These are phyloP conservation scores for Ammodytes marinus DNA, from an alignment of 2,113 vertebrate species.

Conservation along the genomic window DNA sequence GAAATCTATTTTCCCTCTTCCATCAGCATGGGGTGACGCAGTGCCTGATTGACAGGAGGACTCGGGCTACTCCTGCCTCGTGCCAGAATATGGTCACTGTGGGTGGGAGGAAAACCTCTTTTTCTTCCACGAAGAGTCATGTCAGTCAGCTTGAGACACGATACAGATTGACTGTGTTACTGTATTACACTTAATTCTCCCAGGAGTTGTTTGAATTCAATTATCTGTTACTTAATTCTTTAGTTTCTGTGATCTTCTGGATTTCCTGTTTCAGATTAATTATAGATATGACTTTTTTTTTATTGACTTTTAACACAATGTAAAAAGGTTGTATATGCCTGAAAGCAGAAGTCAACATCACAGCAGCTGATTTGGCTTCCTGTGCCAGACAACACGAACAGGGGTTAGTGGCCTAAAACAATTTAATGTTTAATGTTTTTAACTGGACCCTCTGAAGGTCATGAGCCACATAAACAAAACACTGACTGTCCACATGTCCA, in stretches of 20 bases:
- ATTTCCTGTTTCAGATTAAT: not conserved
- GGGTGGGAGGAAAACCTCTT: not conserved
- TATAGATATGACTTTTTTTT: not conserved
- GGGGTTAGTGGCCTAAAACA: not conserved
- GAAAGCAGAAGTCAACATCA: not conserved
- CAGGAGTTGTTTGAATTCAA: not conserved
- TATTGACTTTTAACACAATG: too few relatives aligned
- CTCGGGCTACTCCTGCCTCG: conserved; percentile 33
- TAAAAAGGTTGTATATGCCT: too few relatives aligned
- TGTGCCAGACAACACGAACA: not conserved
- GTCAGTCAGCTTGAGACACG: not conserved
- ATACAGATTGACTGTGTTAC: not conserved
- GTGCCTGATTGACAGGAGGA: conserved; percentile 37
- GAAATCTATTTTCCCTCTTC: conserved; percentile 1
- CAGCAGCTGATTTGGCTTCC: not conserved
- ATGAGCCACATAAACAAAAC: not conserved
- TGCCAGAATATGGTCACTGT: conserved; percentile 11
- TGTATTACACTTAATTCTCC: not conserved
- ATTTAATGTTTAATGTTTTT: not conserved
- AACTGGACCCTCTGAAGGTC: not conserved
- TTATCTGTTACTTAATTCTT: too few relatives aligned
- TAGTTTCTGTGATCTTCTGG: not conserved
- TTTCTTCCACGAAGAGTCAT: not conserved
- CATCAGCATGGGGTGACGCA: conserved; percentile 35
- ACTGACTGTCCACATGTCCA: not conserved